Conservation (phyloP, 2,113 vertebrate genomes). For the Pleuronectes platessa region DNA sequence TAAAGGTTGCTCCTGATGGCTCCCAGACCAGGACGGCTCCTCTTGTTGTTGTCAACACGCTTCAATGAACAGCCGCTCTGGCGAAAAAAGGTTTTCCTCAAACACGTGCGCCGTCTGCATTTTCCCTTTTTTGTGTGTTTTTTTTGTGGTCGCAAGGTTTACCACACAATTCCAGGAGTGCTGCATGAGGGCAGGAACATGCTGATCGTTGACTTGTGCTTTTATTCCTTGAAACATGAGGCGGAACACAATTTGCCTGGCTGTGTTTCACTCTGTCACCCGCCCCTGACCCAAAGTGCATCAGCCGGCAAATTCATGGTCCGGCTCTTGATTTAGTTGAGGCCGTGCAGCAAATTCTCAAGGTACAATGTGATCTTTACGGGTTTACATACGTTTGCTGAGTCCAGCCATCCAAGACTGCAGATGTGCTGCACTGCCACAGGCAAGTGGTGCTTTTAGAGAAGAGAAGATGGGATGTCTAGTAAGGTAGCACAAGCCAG, state of each 20-base stretch:
- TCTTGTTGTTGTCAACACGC: conserved; percentile 49
- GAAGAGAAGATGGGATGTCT: too few species aligned
- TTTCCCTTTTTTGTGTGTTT: conserved; percentile 8
- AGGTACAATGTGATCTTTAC: not conserved
- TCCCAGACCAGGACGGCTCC: conserved; percentile 41
- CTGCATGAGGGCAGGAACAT: conserved; percentile 21
- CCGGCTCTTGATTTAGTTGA: conserved; percentile 12
- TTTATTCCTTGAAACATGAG: conserved; percentile 47
- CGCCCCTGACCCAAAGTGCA: conserved; percentile 30
- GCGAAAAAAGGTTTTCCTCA: conserved; percentile 41
- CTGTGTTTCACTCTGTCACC: conserved; percentile 47
- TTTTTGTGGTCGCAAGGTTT: conserved; percentile 1
- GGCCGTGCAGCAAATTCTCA: conserved; percentile 29
- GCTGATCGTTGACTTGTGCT: conserved; percentile 8
- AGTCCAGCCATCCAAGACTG: too few species aligned
- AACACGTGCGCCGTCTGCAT: conserved; percentile 6
- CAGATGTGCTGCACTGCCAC: too few species aligned
- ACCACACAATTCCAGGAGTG: conserved; percentile 29
- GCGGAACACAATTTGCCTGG: conserved; percentile 22
- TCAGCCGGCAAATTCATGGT: conserved; percentile 9
- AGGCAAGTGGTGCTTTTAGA: too few species aligned
- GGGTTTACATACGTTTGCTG: too few species aligned
- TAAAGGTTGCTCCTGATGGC: conserved; percentile 58
- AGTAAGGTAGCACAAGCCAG: too few species aligned
- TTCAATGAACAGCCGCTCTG: conserved; percentile 48